Conservation (phyloP, 1,140 invertebrate genomes). For the Coboldia fuscipes region DNA sequence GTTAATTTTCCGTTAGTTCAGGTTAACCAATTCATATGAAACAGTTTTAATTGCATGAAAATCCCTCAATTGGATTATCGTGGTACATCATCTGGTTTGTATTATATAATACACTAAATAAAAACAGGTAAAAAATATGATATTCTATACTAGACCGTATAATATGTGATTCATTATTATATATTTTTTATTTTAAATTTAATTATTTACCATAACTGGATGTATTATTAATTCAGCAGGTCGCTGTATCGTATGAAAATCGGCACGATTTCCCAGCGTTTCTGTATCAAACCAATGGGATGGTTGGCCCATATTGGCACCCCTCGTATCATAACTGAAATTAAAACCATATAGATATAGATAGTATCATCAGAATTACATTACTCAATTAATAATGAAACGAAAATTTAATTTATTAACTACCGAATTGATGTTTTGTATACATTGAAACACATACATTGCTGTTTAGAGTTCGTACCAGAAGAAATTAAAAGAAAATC, state of each 20-base stretch:
- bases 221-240: conserved; percentile 26
- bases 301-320: conserved; percentile 21
- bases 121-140: neutral
- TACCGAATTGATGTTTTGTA: neutral
- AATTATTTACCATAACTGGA: conserved; percentile 15
- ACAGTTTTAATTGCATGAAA: too few relatives aligned
- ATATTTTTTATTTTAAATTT: neutral
- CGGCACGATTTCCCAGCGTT: conserved; percentile 26
- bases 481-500: neutral
- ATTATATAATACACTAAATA: neutral
- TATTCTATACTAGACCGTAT: neutral
- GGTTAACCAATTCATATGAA: too few relatives aligned
- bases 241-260: conserved; percentile 27
- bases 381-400: neutral
- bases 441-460: neutral
- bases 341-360: neutral
- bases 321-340: conserved; percentile 23
- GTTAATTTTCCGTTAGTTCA: too few relatives aligned
- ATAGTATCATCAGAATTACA: neutral
- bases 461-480: neutral
- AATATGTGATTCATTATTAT: neutral
- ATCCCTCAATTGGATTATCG: too few relatives aligned
- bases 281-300: conserved; percentile 27
- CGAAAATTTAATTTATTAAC: neutral
- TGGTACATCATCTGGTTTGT: too few relatives aligned